Evolutionary conservation across 2,797 vertebrate genomes (phyloP).

Genomic region (Brotula barbata): DNA sequence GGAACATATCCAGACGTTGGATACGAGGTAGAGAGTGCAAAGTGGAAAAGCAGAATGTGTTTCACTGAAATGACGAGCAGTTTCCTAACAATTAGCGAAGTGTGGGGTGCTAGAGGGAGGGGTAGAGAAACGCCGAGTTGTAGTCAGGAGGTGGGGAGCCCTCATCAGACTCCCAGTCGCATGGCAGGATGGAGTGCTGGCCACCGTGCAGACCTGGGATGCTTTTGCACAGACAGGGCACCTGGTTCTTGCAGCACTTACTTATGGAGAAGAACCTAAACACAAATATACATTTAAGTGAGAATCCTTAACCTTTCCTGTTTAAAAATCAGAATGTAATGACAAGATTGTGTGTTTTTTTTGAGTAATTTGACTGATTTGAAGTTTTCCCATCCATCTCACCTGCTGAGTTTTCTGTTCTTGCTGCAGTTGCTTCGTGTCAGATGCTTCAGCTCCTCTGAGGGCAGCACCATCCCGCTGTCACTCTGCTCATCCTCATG

Average conservation of each 20-base stretch:
- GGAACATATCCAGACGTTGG: constrained; percentile 1
- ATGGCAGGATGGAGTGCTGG: constrained; percentile 51
- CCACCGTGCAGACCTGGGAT: constrained; percentile 66
- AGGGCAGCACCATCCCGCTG: constrained; percentile 84
- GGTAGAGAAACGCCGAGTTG: constrained; percentile 79
- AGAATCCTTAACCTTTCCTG: too few relatives aligned
- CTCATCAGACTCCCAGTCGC: constrained; percentile 64
- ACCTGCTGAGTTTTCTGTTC: constrained; percentile 64
- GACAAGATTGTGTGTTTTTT: too few relatives aligned
- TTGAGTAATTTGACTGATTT: too few relatives aligned
- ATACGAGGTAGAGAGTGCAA: constrained; percentile 54
- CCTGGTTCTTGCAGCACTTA: constrained; percentile 74
- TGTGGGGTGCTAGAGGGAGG: constrained; percentile 66
- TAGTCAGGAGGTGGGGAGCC: constrained; percentile 82
- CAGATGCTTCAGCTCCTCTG: constrained; percentile 84
- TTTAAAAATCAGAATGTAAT: too few relatives aligned
- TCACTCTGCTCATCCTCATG: constrained; percentile 85
- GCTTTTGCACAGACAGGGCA: constrained; percentile 67
- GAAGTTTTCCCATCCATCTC: too few relatives aligned
- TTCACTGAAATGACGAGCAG: neutral
- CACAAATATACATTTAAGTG: too few relatives aligned
- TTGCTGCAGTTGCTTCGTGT: constrained; percentile 80
- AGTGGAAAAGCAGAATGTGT: constrained; percentile 8
- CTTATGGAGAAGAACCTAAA: constrained; percentile 79
- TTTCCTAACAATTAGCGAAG: neutral